These are phyloP conservation scores for Lycopodina hypogea DNA, from an alignment of 37 sponge, comb jelly and placozoan genomes.

Conservation along the genomic window DNA sequence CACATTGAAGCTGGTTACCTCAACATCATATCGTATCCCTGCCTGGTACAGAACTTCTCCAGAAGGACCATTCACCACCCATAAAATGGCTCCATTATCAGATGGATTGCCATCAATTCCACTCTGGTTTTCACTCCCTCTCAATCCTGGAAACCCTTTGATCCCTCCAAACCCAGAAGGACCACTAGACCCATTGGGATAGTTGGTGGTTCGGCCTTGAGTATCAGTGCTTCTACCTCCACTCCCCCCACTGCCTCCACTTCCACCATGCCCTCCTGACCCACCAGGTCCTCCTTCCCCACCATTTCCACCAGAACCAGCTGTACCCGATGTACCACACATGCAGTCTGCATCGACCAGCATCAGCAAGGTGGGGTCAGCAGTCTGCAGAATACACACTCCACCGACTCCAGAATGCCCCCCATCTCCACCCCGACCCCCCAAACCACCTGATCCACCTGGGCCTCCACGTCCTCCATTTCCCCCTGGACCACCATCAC, in stretches of 20 bases:
- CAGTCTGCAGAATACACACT: constrained; percentile 44
- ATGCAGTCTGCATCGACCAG: constrained; percentile 71
- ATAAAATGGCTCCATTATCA: constrained; percentile 54
- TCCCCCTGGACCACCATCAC: constrained; percentile 77
- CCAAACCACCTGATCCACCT: constrained; percentile 71
- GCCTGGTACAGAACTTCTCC: constrained; percentile 56
- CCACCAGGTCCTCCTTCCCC: constrained; percentile 69
- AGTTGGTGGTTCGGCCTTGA: constrained; percentile 27
- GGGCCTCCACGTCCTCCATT: constrained; percentile 72
- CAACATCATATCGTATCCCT: constrained; percentile 58
- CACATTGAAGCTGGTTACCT: constrained; percentile 36
- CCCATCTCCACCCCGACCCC: constrained; percentile 69
- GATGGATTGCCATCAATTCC: constrained; percentile 52
- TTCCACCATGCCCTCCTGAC: constrained; percentile 51
- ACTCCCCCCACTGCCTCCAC: constrained; percentile 50
- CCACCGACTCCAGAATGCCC: constrained; percentile 65
- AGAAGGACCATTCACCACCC: constrained; percentile 47
- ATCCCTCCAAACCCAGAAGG: constrained; percentile 21
- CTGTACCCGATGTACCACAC: constrained; percentile 35
- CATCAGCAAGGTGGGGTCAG: constrained; percentile 53
- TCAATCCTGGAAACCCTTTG: constrained; percentile 30
- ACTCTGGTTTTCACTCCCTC: constrained; percentile 34
- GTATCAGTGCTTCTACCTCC: constrained; percentile 26
- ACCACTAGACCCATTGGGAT: constrained; percentile 35
- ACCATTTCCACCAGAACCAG: constrained; percentile 55